Base-by-base conservation (phyloP, 1,140 invertebrate species). In the Drosophila persimilis region DNA sequence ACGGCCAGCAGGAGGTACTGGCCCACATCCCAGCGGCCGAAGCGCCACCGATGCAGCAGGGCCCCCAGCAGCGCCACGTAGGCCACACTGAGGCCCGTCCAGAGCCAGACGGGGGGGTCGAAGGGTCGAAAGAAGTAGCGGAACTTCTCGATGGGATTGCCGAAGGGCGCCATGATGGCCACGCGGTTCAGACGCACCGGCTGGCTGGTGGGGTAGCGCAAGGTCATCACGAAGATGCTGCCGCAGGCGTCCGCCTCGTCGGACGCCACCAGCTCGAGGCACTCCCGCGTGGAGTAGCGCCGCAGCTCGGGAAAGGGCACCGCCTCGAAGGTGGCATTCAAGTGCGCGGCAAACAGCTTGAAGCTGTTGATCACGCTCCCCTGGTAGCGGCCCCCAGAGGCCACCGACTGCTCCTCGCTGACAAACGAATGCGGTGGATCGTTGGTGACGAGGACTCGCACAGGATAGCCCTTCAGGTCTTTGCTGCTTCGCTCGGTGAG, bases 91-190 rank as follows among this genome's bases (percentile, higher is more conserved):
- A 61, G 15, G 0, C 39, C 41, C 20, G 39, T 51, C 13, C 41
- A 52, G 0, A 74, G 22, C 73, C 73, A 75, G 1, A 75, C 44
- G 8, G 45, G 17, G 1, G 3, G 7, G 29, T 75, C 73, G n/a
- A 75, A 75, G 17, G 73, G 73, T 5, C 56, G 63, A 15, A 76
- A 58, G 7, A 75, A 75, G n/a, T 75, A 75, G 46, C 52, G 43
- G 52, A 75, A 75, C 56, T 75, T 75, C 1, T 76, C 52, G 24
- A 76, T 76, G 26, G 72, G 62, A 26, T 76, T 67, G 20, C 73
- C 73, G 46, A 67, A 76, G n/a, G 73, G 73, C 0, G 73, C 62
- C 73, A 76, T 75, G 6, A 73, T 53, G 8, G 22, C 71, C 60
- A 73, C 71, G 0, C 70, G 59, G 48, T 73, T 73, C 13, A 73